These are phyloP conservation scores for Rotaria macrura DNA, from an alignment of 2,888 invertebrate genomes.

Conservation along the genomic window DNA sequence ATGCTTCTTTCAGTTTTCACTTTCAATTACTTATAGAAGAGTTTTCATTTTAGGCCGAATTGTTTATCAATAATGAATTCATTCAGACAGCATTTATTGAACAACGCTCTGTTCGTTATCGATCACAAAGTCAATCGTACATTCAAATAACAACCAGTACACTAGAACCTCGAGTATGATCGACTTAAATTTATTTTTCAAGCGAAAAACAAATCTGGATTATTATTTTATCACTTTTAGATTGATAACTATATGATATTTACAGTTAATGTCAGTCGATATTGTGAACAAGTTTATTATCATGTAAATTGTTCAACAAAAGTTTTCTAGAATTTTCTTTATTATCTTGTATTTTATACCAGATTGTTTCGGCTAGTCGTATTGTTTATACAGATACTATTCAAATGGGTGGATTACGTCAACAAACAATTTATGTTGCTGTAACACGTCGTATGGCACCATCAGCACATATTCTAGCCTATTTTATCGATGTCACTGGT, in stretches of 20 bases:
- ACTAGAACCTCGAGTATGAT: constrained; percentile 62
- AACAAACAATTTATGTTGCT: constrained; percentile 53
- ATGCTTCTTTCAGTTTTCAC: no score
- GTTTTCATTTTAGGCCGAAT: not conserved
- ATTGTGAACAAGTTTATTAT: constrained; percentile 73
- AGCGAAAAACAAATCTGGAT: no score
- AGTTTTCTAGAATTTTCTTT: no score
- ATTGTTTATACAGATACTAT: constrained; percentile 74
- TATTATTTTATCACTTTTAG: not conserved
- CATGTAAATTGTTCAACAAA: constrained; percentile 47
- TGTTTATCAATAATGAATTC: not conserved
- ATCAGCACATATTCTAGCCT: constrained; percentile 75
- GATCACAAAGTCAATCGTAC: constrained; percentile 51
- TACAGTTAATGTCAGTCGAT: constrained; percentile 77
- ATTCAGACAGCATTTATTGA: not conserved
- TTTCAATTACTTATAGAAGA: no score
- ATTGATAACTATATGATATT: constrained; percentile 79
- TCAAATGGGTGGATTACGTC: constrained; percentile 56
- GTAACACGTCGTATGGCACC: constrained; percentile 63
- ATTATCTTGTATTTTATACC: no score
- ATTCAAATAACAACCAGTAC: constrained; percentile 77
- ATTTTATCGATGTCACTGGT: constrained; percentile 68
- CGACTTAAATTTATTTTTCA: no score
- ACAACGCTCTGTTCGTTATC: constrained; percentile 30
- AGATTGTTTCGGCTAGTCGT: constrained; percentile 43